Evolutionary conservation across 2,797 vertebrate genomes (phyloP).

Genomic region (Diplodus puntazzo): DNA sequence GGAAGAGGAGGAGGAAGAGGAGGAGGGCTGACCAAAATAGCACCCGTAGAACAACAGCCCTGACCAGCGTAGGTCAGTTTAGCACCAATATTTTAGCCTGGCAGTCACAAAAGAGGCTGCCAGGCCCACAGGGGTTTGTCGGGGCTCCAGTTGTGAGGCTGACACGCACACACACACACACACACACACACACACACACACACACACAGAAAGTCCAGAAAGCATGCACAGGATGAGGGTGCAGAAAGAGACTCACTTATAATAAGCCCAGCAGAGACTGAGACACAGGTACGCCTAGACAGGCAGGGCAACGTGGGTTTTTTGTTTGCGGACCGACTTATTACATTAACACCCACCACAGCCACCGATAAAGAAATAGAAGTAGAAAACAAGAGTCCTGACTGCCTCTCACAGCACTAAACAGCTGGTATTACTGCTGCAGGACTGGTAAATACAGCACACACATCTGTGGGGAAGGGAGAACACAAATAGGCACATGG

Average conservation of each 20-base stretch:
- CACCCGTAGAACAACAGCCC: slow-evolving; percentile 14
- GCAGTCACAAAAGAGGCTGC: slow-evolving; percentile 24
- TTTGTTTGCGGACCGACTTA: slow-evolving; percentile 16
- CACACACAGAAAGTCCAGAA: slow-evolving; percentile 1
- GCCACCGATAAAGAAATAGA: slow-evolving; percentile 9
- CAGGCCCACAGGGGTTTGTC: slow-evolving; percentile 33
- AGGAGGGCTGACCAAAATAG: background rate
- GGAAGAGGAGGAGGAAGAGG: slow-evolving; percentile 4
- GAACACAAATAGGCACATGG: slow-evolving; percentile 24
- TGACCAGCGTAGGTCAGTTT: slow-evolving; percentile 61
- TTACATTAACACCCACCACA: slow-evolving; percentile 12
- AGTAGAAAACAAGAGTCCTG: background rate
- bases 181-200: slow-evolving; percentile 12
- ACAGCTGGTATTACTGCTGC: slow-evolving; percentile 7
- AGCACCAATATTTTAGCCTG: slow-evolving; percentile 63
- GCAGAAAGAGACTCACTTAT: slow-evolving; percentile 13
- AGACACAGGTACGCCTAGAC: background rate
- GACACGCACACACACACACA: slow-evolving; percentile 22
- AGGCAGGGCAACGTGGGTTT: slow-evolving; percentile 6
- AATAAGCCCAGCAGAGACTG: slow-evolving; percentile 3
- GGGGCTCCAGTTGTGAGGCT: slow-evolving; percentile 27
- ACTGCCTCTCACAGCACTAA: background rate
- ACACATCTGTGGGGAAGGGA: slow-evolving; percentile 2
- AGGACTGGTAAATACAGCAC: slow-evolving; percentile 10
- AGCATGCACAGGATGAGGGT: slow-evolving; percentile 9